A percentile compares a stretch with the other conserved stretches of the same genome.
Evolutionary conservation across 2,888 invertebrate species (phyloP).

Genomic region (Tribolium freemani): DNA sequence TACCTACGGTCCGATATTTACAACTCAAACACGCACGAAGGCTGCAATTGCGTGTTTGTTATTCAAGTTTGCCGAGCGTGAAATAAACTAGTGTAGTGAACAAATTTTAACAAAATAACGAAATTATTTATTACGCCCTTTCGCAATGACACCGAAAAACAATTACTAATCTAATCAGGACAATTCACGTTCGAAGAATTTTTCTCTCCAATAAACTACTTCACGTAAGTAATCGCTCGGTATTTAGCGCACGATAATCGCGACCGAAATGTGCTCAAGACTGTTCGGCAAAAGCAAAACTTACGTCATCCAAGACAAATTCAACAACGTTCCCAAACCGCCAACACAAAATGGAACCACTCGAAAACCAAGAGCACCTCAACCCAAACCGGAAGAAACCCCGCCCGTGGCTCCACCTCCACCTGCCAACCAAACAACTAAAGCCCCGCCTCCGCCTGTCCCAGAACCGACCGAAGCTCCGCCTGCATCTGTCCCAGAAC

Average conservation of each 20-base stretch:
- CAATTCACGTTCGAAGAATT: constrained; percentile 3
- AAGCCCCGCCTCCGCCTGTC: too few relatives aligned
- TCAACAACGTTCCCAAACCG: neutral
- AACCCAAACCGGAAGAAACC: neutral
- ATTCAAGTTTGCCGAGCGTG: neutral
- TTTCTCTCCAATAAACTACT: neutral
- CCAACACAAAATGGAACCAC: neutral
- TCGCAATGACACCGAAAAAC: neutral
- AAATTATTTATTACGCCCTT: neutral
- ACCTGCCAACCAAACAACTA: too few relatives aligned
- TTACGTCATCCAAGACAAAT: neutral
- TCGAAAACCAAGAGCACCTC: neutral
- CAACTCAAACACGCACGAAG: constrained; percentile 33
- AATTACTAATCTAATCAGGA: constrained; percentile 12
- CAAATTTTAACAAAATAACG: neutral
- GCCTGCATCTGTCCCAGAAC: neutral
- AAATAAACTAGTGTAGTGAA: constrained; percentile 3
- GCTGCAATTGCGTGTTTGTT: constrained; percentile 26
- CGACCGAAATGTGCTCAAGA: constrained; percentile 7
- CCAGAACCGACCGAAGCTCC: too few relatives aligned
- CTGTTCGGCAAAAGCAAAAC: neutral
- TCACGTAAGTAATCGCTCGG: neutral
- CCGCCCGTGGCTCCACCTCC: too few relatives aligned
- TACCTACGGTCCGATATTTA: constrained; percentile 21
- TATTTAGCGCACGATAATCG: neutral